Base-by-base conservation (phyloP, 2,797 vertebrate genomes). In the Petrocephalus sullivani region DNA sequence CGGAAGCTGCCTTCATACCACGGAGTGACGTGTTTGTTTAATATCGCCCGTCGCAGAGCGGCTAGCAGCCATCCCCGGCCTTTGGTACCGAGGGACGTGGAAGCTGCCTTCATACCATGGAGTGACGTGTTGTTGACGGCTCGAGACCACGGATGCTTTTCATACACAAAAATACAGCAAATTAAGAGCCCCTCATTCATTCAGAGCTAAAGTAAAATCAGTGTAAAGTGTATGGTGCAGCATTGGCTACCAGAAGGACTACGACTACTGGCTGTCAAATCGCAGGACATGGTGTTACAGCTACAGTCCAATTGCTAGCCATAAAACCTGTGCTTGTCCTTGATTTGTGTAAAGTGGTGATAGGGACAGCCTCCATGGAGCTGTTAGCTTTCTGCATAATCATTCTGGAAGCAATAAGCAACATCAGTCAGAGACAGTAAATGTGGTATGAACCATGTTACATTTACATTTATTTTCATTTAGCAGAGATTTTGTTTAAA, bases 51-150 rank as follows among this genome's bases (percentile, higher is more conserved):
- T 89, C 88, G 87, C 84, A 4, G 81, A 19, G 51, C 3, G 53
- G 64, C 86, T 23, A 86, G 41, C 46, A 23, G 85, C 88, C 88
- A 49, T 89, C 49, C 1, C 12, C 57, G 89, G 85, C 89, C 89
- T 89, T 54, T 88, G 87, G 88, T 85, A 88, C 37, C 37, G 61
- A 64, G 16, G 64, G 75, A 85, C 71, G 67, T 56, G 61, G 14
- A 28, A 86, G 89, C 88, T 89, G 88, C 88, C 90, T 87, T 58
- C 87, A 46, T 86, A 64, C 81, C 7, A 78, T 83, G 53, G 41
- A 57, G 71, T 41, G 54, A 60, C 61, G 51, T 49, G 83, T 88
- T 16, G n/a, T n/a, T 90, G 87, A 89, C 88, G 53, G 46, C 46
- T 85, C 57, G 54, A 71, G 64, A 87, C 81, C 61, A 49, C 19